Base-by-base conservation (phyloP, 2,113 vertebrate species). In the Solea senegalensis region DNA sequence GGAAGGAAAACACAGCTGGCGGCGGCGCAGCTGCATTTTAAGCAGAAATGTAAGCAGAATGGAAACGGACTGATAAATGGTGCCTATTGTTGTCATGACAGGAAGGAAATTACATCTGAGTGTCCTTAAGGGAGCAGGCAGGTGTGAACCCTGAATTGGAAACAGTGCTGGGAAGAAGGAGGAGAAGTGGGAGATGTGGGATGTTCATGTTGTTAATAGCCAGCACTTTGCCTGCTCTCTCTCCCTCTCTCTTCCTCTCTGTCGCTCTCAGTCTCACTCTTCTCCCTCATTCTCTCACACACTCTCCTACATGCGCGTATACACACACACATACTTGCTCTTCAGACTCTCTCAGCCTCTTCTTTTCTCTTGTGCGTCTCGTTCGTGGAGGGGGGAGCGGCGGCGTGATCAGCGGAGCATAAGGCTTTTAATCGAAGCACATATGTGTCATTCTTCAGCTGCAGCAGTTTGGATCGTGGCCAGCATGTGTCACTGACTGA, bases 381-480 rank as follows among this genome's bases (percentile, higher is more conserved):
- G 55, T 67, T 84, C 78, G 55, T 67, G 76, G 86, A 85, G 85
- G 90, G 2, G 44, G 44, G 44, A 45, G 12, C 9, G 45, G 84
- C 83, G 78, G 56, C 39, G 66, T 54, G 86, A 83, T 78, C 90
- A 72, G 78, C 61, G 43, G 88, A 87, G 90, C 89, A 58, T 71
- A 66, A 60, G 75, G 90, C 89, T 88, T 91, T 88, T 90, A 86
- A 87, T 89, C 78, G 91, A 89, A 76, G 85, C 80, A 46, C 84
- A 73, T 72, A 74, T 82, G 85, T 81, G 53, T 76, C 67, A 54
- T 81, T 88, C 58, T 87, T 88, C 58, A 74, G 76, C 90, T 43
- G 76, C 71, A 34, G 81, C 86, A 27, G 44, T 74, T 85, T 85
- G 88, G 81, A 87, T 81, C 62, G 8, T 12, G 67, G 76, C 84